phyloP scores from a whole-genome alignment of 2,113 vertebrate species.

The Notothenia coriiceps region DNA sequence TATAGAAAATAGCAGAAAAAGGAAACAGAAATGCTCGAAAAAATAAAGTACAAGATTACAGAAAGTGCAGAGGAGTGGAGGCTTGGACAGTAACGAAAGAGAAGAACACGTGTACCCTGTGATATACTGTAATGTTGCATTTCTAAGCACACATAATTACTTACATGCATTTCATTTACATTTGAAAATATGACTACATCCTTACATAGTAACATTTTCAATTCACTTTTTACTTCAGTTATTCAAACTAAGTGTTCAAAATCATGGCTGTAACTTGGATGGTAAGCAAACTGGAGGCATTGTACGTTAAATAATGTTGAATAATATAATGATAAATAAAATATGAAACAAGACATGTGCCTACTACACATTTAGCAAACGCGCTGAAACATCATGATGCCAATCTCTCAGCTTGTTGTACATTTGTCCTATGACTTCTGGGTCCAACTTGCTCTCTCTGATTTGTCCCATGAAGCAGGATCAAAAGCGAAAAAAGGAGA shows the following conservation, averaged over 20 bases:
- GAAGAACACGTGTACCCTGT: background rate
- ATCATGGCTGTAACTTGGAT: background rate
- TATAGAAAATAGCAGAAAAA: conserved; percentile 33
- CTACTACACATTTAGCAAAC: conserved; percentile 93
- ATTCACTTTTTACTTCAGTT: background rate
- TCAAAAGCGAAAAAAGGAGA: background rate
- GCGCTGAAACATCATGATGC: conserved; percentile 96
- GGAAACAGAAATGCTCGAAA: conserved; percentile 20
- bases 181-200: conserved; percentile 15
- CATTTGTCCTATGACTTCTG: conserved; percentile 91
- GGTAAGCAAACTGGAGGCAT: background rate
- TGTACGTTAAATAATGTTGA: conserved; percentile 1
- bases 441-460: conserved; percentile 88
- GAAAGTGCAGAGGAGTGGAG: conserved; percentile 12
- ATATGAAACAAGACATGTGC: conserved; percentile 43
- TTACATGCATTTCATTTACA: conserved; percentile 34
- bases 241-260: background rate
- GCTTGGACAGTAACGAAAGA: conserved; percentile 16
- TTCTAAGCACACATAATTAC: background rate
- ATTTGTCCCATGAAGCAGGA: conserved; percentile 79
- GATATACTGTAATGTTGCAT: conserved; percentile 1
- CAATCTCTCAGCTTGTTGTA: conserved; percentile 98
- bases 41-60: conserved; percentile 23
- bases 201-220: conserved; percentile 5
- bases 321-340: conserved; percentile 42